Conservation (phyloP, 53 echinoderm and acorn worm genomes). For the Luidia sarsii region DNA sequence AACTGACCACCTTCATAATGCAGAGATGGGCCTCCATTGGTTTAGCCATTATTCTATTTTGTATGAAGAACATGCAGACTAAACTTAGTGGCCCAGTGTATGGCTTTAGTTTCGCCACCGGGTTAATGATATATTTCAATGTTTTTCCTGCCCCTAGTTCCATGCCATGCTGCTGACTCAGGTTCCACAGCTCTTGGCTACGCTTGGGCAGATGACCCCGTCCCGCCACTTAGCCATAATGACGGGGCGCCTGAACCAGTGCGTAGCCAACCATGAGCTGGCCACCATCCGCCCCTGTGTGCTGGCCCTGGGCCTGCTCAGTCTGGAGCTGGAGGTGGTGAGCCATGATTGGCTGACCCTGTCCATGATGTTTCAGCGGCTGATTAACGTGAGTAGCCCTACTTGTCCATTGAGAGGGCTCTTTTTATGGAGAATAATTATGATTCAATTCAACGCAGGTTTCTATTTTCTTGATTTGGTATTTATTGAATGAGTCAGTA, state of each 20-base stretch:
- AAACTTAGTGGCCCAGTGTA: too few species aligned
- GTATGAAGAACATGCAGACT: background rate
- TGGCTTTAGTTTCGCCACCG: background rate
- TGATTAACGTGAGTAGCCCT: conserved; percentile 75
- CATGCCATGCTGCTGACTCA: conserved; percentile 87
- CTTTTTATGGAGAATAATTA: too few species aligned
- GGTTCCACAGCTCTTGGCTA: conserved; percentile 74
- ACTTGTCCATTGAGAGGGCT: too few species aligned
- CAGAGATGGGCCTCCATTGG: too few species aligned
- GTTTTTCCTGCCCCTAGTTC: conserved; percentile 61
- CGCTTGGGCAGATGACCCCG: conserved; percentile 92
- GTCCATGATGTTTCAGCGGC: conserved; percentile 80
- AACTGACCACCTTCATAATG: too few species aligned
- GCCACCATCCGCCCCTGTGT: conserved; percentile 78
- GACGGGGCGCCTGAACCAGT: conserved; percentile 83
- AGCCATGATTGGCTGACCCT: conserved; percentile 87
- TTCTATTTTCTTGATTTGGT: too few species aligned
- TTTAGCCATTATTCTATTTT: too few species aligned
- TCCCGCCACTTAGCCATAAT: conserved; percentile 89
- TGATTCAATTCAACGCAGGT: too few species aligned
- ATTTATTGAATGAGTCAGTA: too few species aligned
- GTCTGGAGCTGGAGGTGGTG: conserved; percentile 90
- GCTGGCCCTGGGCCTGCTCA: conserved; percentile 86
- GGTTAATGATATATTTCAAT: background rate
- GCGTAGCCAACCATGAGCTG: conserved; percentile 74